Evolutionary conservation across 2,113 vertebrate genomes (phyloP), one percentile per base, ranked within the genome.

Genomic region (Stegostoma tigrinum): DNA sequence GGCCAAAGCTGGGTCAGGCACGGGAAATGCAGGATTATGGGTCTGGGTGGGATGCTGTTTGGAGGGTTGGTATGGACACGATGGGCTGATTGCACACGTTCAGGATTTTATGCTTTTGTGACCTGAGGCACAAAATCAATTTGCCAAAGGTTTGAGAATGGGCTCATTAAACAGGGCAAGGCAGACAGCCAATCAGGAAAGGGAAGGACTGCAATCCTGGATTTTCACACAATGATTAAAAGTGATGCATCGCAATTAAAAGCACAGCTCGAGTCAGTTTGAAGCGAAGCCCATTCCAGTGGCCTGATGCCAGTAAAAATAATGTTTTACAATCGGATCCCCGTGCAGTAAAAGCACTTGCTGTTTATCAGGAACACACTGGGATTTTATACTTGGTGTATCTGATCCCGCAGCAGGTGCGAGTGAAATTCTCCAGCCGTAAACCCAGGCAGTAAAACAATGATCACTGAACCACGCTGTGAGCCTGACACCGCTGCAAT

Each of bases 351-450:
- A 97, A 61, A 97, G 97, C 96, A 97, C 95, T 78, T 96, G 96
- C 48, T 96, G 96, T 96, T 98, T 98, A 98, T 97, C 97, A 97
- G 96, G 97, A n/a, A 95, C 48, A 95, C 52, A 97, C 96, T 96
- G 96, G 96, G 96, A 96, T 95, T 96, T 96, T 96, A 96, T 97
- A 96, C 96, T 96, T 96, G 96, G 96, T 96, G 96, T 96, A 97
- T 96, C 96, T 96, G 96, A 96, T 97, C 95, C 96, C 97, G 96
- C 97, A 97, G 96, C 96, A 98, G 97, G 97, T 97, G 97, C 97
- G 97, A 97, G 96, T 97, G 97, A 98, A 97, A 96, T 96, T 97
- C 96, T 96, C 97, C 97, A 98, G 97, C 96, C 55, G 55, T 61
- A 61, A 61, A 96, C 96, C 70, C 93, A 97, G 93, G 96, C 96